phyloP scores from a whole-genome alignment of 2,888 invertebrate species.

The Eulithis testata region DNA sequence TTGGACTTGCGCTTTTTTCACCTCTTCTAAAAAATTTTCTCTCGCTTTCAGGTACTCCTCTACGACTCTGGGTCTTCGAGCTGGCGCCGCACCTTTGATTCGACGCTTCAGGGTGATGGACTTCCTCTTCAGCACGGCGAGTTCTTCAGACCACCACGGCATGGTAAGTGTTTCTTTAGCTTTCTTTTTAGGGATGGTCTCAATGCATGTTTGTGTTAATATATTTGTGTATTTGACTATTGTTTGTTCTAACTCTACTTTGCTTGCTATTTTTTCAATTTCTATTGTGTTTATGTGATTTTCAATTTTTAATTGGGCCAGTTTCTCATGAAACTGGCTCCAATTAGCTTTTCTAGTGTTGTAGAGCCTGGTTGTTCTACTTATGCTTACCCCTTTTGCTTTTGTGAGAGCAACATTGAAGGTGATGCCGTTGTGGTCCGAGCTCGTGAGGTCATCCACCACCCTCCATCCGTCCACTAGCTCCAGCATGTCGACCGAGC shows the following conservation, averaged over 20 bases:
- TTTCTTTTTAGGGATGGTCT: neutral
- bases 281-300: neutral
- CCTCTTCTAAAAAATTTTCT: neutral
- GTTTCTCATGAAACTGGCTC: neutral
- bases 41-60: slow-evolving; percentile 15
- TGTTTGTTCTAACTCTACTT: neutral
- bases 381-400: neutral
- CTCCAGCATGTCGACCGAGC: neutral
- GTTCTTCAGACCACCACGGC: too few relatives aligned
- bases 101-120: too few relatives aligned
- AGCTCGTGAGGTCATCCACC: neutral
- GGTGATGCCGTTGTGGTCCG: neutral
- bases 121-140: too few relatives aligned
- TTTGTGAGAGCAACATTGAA: neutral
- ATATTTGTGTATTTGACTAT: neutral
- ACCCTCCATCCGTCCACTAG: neutral
- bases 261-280: neutral
- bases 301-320: neutral
- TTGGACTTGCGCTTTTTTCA: neutral
- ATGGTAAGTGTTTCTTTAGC: too few relatives aligned
- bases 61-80: too few relatives aligned
- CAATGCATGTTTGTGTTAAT: neutral
- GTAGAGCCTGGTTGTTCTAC: neutral
- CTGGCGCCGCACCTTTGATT: too few relatives aligned
- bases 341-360: neutral